Base-by-base conservation (phyloP, 2,797 vertebrate genomes). In the Holocentrus rufus region DNA sequence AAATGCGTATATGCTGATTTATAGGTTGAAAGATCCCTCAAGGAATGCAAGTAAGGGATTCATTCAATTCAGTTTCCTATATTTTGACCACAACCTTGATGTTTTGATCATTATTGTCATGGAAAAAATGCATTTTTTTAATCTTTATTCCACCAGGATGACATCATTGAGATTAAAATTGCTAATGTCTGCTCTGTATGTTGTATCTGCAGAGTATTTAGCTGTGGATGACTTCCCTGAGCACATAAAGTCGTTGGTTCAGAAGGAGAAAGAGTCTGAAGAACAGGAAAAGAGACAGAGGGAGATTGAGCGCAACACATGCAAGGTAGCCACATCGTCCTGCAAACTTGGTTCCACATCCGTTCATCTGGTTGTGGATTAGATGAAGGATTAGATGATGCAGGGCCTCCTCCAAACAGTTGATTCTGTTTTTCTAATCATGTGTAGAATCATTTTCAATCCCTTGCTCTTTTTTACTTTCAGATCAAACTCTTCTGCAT, bases 1-100 rank as follows among this genome's bases (percentile, higher is more conserved):
- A 80, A 99, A 99, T 88, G 98, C 98, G 7, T 99, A 99, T 84
- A 99, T 99, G 98, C 95, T 99, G 81, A 99, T 99, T 89, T 99
- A 99, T 85, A 96, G 98, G 91, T 86, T 99, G 89, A 99, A 98
- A 93, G 97, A 99, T 88, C 88, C 95, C 79, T 88, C 93, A 64
- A 96, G 96, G 93, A 99, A 99, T 92, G 93, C 98, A 95, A 99
- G 98, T 99, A 95, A 95, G 98, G 91, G 49, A 60, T 44, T 2
- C 3, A 22, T 57, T 72, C 0, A 22, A 0, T 73, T 57, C 3
- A 27, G 56, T 58, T 58, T 36, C 31, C 56, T 36, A 11, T 36
- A 36, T n/a, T 58, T 36, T 58, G 30, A 31, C 56, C n/a, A 20
- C 3, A 58, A 23, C 9, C 49, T 54, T 15, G 15, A 2, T 18